Evolutionary conservation across 1,140 invertebrate genomes (phyloP), one percentile per base, ranked within the genome.

Genomic region (Camponotus pennsylvanicus): DNA sequence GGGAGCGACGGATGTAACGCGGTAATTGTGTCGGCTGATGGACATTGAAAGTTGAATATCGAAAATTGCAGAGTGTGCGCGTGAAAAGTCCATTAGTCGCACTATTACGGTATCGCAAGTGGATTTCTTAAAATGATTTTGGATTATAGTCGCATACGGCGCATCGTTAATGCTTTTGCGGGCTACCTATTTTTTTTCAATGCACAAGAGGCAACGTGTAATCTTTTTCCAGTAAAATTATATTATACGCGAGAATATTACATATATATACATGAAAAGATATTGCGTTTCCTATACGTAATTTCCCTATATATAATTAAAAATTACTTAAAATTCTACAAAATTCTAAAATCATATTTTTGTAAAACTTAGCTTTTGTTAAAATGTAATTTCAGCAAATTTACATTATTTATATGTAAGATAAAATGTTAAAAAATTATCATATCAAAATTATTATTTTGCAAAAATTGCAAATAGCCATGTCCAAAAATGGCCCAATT

Each of bases 1-100:
- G 55, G 34, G 69, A 61, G 55, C 42, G 79, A 75, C 27, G 69
- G 32, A 49, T 83, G 79, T 73, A 73, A 83, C 42, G 69, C 27
- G 79, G 67, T 83, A 75, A 83, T 83, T 45, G 69, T 61, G 79
- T 32, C 69, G 69, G 55, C 55, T 40, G 79, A 75, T 64, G 67
- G 55, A 63, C 69, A 55, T 73, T 73, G 69, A 83, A 83, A 83
- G 55, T 75, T 73, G 79, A 83, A 75, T 75, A 73, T 73, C 32
- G 79, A 83, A 83, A 83, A 83, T 83, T 57, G 79, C 57, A 34
- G 64, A 69, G 63, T 59, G 78, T 52, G 27, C 55, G 79, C 55
- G 42, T 45, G 45, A 37, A 55, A 80, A 80, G 64, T 71, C 79
- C 79, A 83, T 83, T 83, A 83, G 55, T 61, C 40, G 67, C 40